Evolutionary conservation across 2,797 vertebrate species (phyloP).

Genomic region (Gastrophryne carolinensis): DNA sequence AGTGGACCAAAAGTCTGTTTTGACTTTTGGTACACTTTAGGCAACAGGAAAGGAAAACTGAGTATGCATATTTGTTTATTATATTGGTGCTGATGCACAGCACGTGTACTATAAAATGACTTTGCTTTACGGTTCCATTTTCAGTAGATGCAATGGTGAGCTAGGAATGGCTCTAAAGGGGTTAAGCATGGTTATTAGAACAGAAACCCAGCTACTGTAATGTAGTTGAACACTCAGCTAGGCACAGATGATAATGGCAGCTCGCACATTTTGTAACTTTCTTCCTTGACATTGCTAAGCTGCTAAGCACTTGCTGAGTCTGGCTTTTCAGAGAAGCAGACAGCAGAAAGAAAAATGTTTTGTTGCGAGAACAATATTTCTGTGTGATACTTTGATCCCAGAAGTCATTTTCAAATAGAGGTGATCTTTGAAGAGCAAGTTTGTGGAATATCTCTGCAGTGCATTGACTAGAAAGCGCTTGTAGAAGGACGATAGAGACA

Average conservation of each 20-base stretch:
- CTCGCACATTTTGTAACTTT: background rate
- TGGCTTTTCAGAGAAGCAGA: background rate
- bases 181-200: no score
- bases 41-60: no score
- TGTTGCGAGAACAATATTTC: constrained; percentile 17
- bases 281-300: background rate
- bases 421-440: background rate
- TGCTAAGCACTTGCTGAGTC: background rate
- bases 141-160: no score
- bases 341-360: background rate
- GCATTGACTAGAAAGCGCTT: no score
- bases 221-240: background rate
- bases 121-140: no score
- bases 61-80: no score
- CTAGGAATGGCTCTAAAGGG: no score
- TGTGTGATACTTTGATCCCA: constrained; percentile 24
- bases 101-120: no score
- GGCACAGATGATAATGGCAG: background rate
- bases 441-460: background rate
- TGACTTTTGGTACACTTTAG: no score
- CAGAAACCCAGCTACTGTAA: background rate
- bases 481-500: no score
- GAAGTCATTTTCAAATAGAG: background rate
- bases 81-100: no score
- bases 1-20: no score